Base-by-base conservation (phyloP, 2,113 vertebrate genomes). In the Lepus timidus region DNA sequence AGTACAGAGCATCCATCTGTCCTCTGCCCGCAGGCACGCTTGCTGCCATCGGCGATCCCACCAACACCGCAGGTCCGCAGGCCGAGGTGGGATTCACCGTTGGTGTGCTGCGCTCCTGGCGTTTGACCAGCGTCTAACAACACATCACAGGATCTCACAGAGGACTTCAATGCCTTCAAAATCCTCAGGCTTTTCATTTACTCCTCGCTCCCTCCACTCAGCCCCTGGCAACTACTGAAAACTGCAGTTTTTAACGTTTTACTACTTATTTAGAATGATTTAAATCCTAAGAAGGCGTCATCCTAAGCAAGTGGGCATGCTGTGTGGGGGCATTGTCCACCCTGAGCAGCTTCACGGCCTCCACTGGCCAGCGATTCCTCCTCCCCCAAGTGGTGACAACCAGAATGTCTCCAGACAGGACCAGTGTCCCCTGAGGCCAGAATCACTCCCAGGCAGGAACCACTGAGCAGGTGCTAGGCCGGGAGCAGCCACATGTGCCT, bases 241-340 rank as follows among this genome's bases (percentile, higher is more conserved):
- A 88, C 67, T 75, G 90, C 55, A 6, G 55, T 58, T 93, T 88
- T 85, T 83, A 89, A 81, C 68, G 25, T 64, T 9, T 75, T 61
- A 44, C 52, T 52, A 44, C 9, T 36, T 88, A 62, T 39, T 27
- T 79, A 75, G 5, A 67, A 23, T 73, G 81, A 92, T 67, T 31
- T 36, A 80, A 76, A 74, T 74, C 23, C 65, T 49, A 51, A 52
- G 49, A 62, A 74, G 20, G 1, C 25, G 20, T 65, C 51, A 58
- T 76, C 81, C 36, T n/a, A 68, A 83, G 73, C 33, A 22, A 85
- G 9, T 76, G 68, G 33, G 29, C 2, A 2, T 44, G 44, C 44
- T 44, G 44, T 44, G 44, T 44, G 44, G 44, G 44, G 44, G 44
- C 44, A 44, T 44, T 44, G 44, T 44, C 44, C 44, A 7, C 44